Conservation (phyloP, 2,113 vertebrate genomes). For the Diglossa brunneiventris region DNA sequence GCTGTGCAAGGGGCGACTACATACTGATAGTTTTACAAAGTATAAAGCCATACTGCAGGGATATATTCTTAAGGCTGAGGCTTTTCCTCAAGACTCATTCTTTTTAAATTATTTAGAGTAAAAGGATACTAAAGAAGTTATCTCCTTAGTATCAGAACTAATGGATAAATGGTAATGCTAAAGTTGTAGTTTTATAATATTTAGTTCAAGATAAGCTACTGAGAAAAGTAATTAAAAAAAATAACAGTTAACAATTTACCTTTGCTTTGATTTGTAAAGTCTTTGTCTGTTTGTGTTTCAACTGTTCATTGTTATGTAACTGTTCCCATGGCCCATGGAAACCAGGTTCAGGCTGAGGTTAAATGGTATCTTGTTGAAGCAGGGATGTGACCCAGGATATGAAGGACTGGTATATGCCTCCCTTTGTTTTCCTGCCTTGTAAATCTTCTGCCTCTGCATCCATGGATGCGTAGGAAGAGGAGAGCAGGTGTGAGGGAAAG, state of each 20-base stretch:
- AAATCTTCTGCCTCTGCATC: not conserved
- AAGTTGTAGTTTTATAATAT: not conserved
- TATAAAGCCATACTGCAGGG: not conserved
- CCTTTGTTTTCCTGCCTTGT: not conserved
- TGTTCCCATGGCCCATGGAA: not conserved
- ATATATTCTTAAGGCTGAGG: not conserved
- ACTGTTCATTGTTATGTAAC: not conserved
- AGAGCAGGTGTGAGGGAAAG: conserved; percentile 46
- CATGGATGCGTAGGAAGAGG: not conserved
- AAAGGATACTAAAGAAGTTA: not conserved
- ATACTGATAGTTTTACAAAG: not conserved
- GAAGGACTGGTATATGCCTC: not conserved
- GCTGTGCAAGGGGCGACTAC: not conserved
- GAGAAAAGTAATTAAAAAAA: not conserved
- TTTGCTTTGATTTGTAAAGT: not conserved
- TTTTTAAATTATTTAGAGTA: not conserved
- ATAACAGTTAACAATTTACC: not conserved
- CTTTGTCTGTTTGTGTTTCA: not conserved
- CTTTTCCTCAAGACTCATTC: not conserved
- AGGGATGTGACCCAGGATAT: conserved; percentile 1
- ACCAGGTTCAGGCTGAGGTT: conserved; percentile 29
- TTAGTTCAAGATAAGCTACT: not conserved
- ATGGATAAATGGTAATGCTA: not conserved
- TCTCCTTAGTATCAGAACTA: not conserved
- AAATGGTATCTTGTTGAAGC: not conserved